Percentiles rank a stretch among this genome's conserved stretches.
Evolutionary conservation across 2,797 vertebrate species (phyloP).

Genomic region (Natrix natrix): DNA sequence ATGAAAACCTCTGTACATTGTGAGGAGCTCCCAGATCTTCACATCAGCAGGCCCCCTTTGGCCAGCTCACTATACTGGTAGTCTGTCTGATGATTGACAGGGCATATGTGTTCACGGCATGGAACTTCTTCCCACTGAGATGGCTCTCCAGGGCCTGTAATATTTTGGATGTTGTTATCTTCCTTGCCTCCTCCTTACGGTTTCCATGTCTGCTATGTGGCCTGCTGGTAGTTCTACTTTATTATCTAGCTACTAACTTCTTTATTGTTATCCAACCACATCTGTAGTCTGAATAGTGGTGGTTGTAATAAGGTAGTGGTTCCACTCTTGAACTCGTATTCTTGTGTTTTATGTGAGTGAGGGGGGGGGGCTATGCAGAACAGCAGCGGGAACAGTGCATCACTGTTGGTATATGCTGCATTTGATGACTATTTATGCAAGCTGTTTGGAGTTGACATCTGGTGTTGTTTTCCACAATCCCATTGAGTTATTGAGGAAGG

Average conservation of each 20-base stretch:
- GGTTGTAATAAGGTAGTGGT: not conserved
- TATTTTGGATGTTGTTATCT: not conserved
- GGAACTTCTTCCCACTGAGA: not conserved
- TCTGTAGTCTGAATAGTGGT: not conserved
- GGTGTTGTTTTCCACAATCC: not conserved
- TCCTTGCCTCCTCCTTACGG: not conserved
- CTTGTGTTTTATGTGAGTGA: not conserved
- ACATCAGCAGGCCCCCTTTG: not conserved
- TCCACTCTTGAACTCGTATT: not conserved
- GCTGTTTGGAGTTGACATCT: not conserved
- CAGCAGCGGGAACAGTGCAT: not conserved
- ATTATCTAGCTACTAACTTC: not conserved
- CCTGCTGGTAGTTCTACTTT: not conserved
- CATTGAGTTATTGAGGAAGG: not conserved
- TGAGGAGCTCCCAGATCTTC: not conserved
- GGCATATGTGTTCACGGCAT: not conserved
- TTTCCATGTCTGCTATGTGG: not conserved
- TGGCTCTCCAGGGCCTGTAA: not conserved
- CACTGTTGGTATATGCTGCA: not conserved
- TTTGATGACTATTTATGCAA: not conserved
- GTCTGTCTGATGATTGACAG: not conserved
- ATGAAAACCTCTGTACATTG: not conserved
- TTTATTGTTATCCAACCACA: not conserved
- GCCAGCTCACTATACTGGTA: not conserved
- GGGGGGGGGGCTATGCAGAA: not conserved